Base-by-base conservation (phyloP, 2,113 vertebrate genomes). In the Dasypus novemcinctus region DNA sequence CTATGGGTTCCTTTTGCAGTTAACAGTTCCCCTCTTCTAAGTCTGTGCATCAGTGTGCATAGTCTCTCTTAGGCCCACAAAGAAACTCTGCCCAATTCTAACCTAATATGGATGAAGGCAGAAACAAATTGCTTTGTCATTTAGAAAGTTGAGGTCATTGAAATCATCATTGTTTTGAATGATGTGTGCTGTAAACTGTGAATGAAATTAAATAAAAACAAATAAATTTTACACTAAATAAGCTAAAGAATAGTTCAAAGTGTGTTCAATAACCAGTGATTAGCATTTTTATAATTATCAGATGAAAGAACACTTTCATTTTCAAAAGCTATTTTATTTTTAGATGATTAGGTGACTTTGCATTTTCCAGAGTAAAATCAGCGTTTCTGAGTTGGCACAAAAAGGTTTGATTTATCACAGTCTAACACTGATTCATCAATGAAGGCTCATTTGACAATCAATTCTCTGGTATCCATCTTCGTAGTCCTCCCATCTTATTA, bases 361-460 rank as follows among this genome's bases (percentile, higher is more conserved):
- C 0, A 78, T 87, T 95, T 97, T 76, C 63, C 87, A 75, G 85
- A 96, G 38, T 96, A 98, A 98, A 97, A 96, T 98, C 93, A 97
- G 96, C 66, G 7, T 74, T 76, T 71, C 87, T 98, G 91, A 97
- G 90, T 97, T 97, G 96, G 95, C 93, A 98, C n/a, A 92, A 61
- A 95, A 81, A 96, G 95, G 80, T 97, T 95, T 98, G 85, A 89
- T 94, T 93, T 85, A 74, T 43, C 27, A 79, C 69, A 96, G 5
- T 85, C 10, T 23, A 66, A 57, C 61, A n/a, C 12, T 41, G n/a
- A 52, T 49, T 63, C 36, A 69, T 36, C 18, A 75, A 18, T 61
- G 43, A 59, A 43, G 29, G 14, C 7, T n/a, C 36, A 23, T 38
- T 18, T 27, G 27, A 23, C 15, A 59, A 38, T 33, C 66, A 79